Percentiles rank a stretch among this genome's conserved stretches.
Conservation (phyloP, 2,797 vertebrate species). For the Enoplosus armatus region DNA sequence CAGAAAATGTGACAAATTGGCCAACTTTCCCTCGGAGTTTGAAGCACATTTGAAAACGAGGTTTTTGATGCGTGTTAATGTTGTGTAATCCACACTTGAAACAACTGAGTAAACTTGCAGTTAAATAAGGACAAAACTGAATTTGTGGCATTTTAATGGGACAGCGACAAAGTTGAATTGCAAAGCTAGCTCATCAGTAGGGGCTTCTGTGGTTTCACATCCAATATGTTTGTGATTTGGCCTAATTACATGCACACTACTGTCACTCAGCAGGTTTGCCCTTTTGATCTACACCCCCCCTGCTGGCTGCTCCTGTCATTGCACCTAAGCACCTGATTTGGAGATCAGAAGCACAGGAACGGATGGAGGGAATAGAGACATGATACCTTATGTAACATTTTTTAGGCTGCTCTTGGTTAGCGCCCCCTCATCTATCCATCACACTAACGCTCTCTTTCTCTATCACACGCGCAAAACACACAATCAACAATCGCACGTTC, state of each 20-base stretch:
- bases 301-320: slow-evolving; percentile 52
- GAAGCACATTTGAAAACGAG: slow-evolving; percentile 31
- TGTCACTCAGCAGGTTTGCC: slow-evolving; percentile 53
- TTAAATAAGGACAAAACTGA: slow-evolving; percentile 23
- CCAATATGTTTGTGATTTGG: slow-evolving; percentile 30
- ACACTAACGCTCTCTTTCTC: slow-evolving; percentile 31
- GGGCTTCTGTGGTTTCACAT: slow-evolving; percentile 16
- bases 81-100: slow-evolving; percentile 28
- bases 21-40: slow-evolving; percentile 40
- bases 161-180: slow-evolving; percentile 14
- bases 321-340: slow-evolving; percentile 34
- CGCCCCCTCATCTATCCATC: slow-evolving; percentile 55
- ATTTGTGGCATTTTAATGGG: slow-evolving; percentile 26
- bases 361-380: slow-evolving; percentile 29
- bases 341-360: slow-evolving; percentile 48
- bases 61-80: slow-evolving; percentile 26
- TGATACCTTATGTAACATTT: slow-evolving; percentile 69
- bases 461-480: slow-evolving; percentile 5
- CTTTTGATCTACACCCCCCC: slow-evolving; percentile 52
- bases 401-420: slow-evolving; percentile 55
- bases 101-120: slow-evolving; percentile 22
- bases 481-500: slow-evolving; percentile 26
- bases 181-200: slow-evolving; percentile 38
- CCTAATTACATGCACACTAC: slow-evolving; percentile 41
- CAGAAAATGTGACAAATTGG: slow-evolving; percentile 61